Evolutionary conservation across 2,113 vertebrate species (phyloP).

Genomic region (Ceyx melanurus): DNA sequence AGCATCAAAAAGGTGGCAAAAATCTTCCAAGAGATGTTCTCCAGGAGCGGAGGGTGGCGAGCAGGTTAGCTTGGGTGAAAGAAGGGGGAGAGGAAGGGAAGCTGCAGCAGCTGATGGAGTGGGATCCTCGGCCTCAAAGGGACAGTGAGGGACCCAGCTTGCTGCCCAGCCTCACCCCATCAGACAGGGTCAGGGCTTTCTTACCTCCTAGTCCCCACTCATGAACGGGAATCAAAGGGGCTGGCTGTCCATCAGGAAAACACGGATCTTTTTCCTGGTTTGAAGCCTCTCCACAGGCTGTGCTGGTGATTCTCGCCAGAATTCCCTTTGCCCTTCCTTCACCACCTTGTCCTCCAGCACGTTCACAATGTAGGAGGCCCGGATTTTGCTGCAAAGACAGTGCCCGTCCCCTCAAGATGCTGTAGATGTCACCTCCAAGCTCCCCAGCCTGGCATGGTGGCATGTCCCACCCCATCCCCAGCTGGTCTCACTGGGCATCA

Average conservation of each 20-base stretch:
- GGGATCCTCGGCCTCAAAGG: neutral
- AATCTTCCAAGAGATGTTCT: neutral
- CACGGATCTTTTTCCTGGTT: neutral
- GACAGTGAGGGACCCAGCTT: neutral
- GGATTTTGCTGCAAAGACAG: slow-evolving; percentile 53
- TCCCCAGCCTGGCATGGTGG: rapidly evolving
- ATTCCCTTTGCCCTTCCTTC: neutral
- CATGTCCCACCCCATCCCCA: neutral
- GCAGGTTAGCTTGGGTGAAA: neutral
- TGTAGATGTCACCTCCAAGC: neutral
- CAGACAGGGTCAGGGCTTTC: neutral
- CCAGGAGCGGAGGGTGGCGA: rapidly evolving
- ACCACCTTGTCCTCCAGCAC: neutral
- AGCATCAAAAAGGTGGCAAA: rapidly evolving
- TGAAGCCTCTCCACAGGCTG: too few relatives aligned
- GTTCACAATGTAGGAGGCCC: neutral
- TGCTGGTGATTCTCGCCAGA: neutral
- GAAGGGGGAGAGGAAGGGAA: neutral
- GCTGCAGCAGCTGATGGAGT: rapidly evolving
- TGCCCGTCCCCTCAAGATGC: neutral
- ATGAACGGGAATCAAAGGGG: rapidly evolving
- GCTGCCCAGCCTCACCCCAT: neutral
- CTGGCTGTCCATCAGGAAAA: too few relatives aligned
- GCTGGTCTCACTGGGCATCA: rapidly evolving
- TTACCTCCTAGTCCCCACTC: neutral